Conservation (phyloP, 2,113 vertebrate genomes). For the Clarias gariepinus region DNA sequence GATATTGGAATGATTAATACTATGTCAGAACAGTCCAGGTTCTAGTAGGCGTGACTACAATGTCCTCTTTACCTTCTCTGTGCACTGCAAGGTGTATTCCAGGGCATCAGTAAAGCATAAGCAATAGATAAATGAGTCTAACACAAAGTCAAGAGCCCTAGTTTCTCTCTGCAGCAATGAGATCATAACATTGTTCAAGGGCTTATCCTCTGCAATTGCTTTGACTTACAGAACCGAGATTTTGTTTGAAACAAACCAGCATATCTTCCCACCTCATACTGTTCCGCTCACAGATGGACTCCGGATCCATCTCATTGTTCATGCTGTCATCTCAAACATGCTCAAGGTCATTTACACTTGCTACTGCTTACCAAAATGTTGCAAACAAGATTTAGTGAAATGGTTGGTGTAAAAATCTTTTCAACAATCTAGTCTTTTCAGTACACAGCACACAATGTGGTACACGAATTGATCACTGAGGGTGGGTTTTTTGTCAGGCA, state of each 20-base stretch:
- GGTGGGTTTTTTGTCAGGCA: background rate
- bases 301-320: background rate
- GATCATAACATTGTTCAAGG: constrained; percentile 68
- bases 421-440: background rate
- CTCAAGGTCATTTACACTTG: constrained; percentile 24
- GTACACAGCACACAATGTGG: background rate
- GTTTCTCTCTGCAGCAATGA: constrained; percentile 60
- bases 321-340: constrained; percentile 26
- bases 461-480: too few species aligned
- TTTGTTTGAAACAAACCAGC: constrained; percentile 55
- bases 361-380: constrained; percentile 11
- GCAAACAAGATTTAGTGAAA: background rate
- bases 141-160: constrained; percentile 62
- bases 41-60: background rate
- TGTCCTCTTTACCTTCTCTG: background rate
- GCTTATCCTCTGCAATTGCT: constrained; percentile 74
- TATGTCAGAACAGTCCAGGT: background rate
- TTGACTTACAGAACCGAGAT: constrained; percentile 68
- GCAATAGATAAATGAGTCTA: constrained; percentile 36
- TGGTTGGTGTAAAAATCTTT: constrained; percentile 6
- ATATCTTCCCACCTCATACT: constrained; percentile 45
- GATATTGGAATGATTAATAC: background rate
- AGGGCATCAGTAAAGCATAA: constrained; percentile 28
- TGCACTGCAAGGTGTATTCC: background rate
- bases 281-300: constrained; percentile 16